These are phyloP conservation scores for Tragelaphus imberbis DNA, from an alignment of 2,113 vertebrate species.

Conservation along the genomic window DNA sequence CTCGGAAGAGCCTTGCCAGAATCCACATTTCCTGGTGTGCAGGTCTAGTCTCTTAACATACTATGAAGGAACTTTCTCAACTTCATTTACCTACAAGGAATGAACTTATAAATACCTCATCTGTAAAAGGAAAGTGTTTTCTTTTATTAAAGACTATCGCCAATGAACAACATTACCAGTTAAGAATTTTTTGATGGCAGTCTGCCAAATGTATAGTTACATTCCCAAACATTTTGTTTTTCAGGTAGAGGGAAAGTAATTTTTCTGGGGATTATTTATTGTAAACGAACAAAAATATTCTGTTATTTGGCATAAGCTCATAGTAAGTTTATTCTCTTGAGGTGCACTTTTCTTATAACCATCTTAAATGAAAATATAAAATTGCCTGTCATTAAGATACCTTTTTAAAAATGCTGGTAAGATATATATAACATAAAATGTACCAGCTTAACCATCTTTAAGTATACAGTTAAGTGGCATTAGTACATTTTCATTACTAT, in stretches of 20 bases:
- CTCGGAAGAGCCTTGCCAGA: neutral
- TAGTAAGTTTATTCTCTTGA: neutral
- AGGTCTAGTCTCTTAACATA: neutral
- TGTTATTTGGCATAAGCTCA: neutral
- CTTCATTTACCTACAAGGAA: neutral
- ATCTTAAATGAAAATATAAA: conserved; percentile 4
- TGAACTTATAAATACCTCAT: neutral
- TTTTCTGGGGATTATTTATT: neutral
- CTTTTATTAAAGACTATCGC: neutral
- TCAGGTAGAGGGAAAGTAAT: neutral
- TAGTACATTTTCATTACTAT: neutral
- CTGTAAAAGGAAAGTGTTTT: conserved; percentile 3
- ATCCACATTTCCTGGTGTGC: neutral
- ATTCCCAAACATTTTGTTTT: neutral
- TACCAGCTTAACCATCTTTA: neutral
- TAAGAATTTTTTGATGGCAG: neutral
- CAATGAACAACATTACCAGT: neutral
- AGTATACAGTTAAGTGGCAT: neutral
- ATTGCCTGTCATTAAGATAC: neutral
- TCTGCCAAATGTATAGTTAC: neutral
- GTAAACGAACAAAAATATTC: neutral
- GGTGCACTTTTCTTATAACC: neutral
- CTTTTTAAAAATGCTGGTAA: neutral
- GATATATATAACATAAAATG: neutral
- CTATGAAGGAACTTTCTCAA: neutral